Percentiles rank a stretch among this genome's conserved stretches.
Conservation (phyloP, 2,888 invertebrate species). For the Sylvicola cinctus region DNA sequence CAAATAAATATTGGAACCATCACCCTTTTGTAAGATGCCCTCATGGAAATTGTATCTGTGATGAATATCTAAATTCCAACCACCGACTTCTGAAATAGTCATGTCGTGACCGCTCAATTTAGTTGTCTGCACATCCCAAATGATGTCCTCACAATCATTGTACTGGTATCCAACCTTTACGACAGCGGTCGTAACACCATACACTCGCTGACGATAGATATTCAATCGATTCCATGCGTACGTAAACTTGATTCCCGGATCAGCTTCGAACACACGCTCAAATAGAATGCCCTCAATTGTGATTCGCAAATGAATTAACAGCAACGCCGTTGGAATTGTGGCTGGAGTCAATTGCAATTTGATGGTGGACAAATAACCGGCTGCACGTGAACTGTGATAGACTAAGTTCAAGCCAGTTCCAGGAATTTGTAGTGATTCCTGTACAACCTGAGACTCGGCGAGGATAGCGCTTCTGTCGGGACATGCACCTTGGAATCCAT, state of each 20-base stretch:
- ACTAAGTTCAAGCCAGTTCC: conserved; percentile 90
- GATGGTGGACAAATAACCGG: conserved; percentile 83
- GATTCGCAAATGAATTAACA: conserved; percentile 77
- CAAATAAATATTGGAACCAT: conserved; percentile 87
- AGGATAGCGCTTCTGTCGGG: conserved; percentile 78
- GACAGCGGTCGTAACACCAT: conserved; percentile 85
- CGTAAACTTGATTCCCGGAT: conserved; percentile 89
- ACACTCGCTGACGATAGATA: conserved; percentile 88
- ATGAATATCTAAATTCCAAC: conserved; percentile 96
- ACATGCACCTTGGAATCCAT: conserved; percentile 87
- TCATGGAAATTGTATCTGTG: conserved; percentile 97
- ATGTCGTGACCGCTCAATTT: conserved; percentile 91
- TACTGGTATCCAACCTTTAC: conserved; percentile 96
- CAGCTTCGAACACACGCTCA: conserved; percentile 86
- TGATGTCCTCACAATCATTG: conserved; percentile 71
- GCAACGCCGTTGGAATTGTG: conserved; percentile 54
- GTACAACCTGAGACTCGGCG: conserved; percentile 83
- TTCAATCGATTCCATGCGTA: conserved; percentile 96
- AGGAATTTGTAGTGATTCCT: conserved; percentile 84
- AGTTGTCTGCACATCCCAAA: conserved; percentile 93
- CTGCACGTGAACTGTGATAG: conserved; percentile 86
- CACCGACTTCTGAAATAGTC: conserved; percentile 91
- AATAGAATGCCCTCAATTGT: conserved; percentile 89
- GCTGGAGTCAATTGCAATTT: conserved; percentile 80
- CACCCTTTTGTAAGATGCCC: conserved; percentile 93